These are phyloP conservation scores for Lasius platythorax DNA, from an alignment of 2,888 invertebrate species.

Conservation along the genomic window DNA sequence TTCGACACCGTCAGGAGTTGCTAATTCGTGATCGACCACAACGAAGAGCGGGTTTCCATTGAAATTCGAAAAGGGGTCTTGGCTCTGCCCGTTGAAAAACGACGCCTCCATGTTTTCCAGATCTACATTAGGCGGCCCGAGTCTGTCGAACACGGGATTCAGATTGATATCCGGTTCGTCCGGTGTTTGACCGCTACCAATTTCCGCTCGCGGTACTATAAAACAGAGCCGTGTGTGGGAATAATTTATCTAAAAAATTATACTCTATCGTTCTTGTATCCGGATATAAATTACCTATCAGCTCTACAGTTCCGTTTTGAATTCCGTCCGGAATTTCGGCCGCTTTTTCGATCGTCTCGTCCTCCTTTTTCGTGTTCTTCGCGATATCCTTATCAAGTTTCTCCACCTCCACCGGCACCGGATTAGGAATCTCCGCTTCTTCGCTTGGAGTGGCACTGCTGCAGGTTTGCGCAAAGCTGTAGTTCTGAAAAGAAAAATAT, in stretches of 20 bases:
- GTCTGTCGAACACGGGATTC: conserved; percentile 43
- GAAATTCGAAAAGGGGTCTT: conserved; percentile 32
- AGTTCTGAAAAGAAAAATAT: conserved; percentile 75
- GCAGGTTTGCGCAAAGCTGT: conserved; percentile 80
- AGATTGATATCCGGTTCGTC: conserved; percentile 59
- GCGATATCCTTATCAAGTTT: conserved; percentile 6
- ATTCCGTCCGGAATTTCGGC: conserved; percentile 47
- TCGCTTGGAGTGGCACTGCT: conserved; percentile 76
- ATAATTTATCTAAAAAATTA: neutral
- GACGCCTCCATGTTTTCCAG: conserved; percentile 36
- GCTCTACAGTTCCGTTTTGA: conserved; percentile 62
- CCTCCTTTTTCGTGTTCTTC: conserved; percentile 34
- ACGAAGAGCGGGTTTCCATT: conserved; percentile 77
- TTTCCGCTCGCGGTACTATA: conserved; percentile 62
- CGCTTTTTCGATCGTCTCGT: conserved; percentile 32
- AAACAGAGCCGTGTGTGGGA: neutral
- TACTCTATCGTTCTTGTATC: neutral
- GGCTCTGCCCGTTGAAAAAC: neutral
- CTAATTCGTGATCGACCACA: conserved; percentile 81
- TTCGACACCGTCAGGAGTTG: conserved; percentile 82
- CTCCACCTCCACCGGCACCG: conserved; percentile 66
- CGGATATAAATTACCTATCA: conserved; percentile 17
- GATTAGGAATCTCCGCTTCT: conserved; percentile 67
- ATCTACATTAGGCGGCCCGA: conserved; percentile 26
- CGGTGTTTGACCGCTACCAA: conserved; percentile 71